A percentile compares a stretch with the other conserved stretches of the same genome.
These are phyloP conservation scores for Ginglymostoma cirratum DNA, from an alignment of 2,113 vertebrate species.

Conservation along the genomic window DNA sequence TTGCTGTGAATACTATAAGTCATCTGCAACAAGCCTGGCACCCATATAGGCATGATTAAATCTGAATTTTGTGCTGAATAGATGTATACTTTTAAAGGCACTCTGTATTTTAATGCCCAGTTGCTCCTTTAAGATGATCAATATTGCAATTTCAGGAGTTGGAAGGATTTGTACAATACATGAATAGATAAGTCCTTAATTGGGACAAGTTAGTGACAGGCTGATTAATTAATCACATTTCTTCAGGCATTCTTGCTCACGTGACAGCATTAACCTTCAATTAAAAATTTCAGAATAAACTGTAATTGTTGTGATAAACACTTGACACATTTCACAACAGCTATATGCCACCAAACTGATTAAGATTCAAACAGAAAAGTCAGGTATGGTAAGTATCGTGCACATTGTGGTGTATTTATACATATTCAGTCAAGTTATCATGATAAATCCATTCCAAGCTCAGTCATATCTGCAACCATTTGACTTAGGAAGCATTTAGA, in stretches of 20 bases:
- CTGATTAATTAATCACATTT: background rate
- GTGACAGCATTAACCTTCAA: slow-evolving; percentile 7
- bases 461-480: background rate
- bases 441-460: background rate
- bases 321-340: background rate
- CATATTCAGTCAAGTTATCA: background rate
- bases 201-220: background rate
- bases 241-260: background rate
- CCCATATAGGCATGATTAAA: background rate
- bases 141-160: background rate
- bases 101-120: background rate
- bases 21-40: background rate
- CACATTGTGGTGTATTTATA: background rate
- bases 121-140: background rate
- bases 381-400: background rate
- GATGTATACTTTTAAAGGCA: background rate
- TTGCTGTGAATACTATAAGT: too few species aligned
- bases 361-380: background rate
- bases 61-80: background rate
- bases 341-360: background rate
- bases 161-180: background rate
- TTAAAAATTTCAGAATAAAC: background rate
- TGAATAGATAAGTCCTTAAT: background rate
- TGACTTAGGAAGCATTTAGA: background rate
- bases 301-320: background rate